Conservation (phyloP, 2,113 vertebrate species). For the Gymnarchus niloticus region DNA sequence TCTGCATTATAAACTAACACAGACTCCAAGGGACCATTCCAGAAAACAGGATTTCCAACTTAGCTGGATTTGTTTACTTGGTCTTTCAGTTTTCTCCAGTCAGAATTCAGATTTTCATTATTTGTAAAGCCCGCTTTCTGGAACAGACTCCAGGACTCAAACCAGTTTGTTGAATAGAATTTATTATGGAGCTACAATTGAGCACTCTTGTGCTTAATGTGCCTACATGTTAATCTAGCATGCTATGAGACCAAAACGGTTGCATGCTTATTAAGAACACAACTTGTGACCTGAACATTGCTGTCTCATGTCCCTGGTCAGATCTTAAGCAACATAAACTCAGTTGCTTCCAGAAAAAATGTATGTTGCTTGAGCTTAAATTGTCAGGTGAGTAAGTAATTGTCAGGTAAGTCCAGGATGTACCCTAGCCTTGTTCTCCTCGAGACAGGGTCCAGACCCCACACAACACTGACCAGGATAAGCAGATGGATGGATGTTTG, state of each 20-base stretch:
- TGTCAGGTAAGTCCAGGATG: background rate
- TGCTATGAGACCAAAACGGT: background rate
- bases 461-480: no score
- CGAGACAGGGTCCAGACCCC: no score
- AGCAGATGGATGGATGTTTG: background rate
- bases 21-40: no score
- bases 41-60: no score
- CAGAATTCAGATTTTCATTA: no score
- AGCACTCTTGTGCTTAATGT: background rate
- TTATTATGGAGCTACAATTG: background rate
- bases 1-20: background rate
- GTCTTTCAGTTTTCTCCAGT: no score
- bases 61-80: no score
- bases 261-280: background rate
- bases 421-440: no score
- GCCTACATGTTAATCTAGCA: background rate
- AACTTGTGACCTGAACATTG: background rate
- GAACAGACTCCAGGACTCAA: background rate
- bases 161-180: background rate
- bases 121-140: no score
- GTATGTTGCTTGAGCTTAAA: no score
- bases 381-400: no score
- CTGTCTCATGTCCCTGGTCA: background rate
- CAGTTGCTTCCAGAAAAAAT: background rate
- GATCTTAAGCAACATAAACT: background rate